Base-by-base conservation (phyloP, 2,797 vertebrate species). In the Taenioides sp. region DNA sequence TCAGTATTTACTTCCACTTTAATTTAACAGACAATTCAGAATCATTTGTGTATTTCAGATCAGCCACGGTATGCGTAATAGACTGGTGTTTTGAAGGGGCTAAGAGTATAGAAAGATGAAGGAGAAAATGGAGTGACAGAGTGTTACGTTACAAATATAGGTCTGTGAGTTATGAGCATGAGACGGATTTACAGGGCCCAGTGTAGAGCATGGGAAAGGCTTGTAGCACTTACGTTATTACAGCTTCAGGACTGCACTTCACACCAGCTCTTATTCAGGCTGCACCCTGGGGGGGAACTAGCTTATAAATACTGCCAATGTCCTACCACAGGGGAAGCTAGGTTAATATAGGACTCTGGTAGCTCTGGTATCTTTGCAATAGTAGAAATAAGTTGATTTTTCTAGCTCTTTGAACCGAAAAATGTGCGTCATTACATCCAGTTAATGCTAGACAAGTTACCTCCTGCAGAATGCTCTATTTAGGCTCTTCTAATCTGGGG, bases 101-200 rank as follows among this genome's bases (percentile, higher is more conserved):
- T 50, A 55, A 28, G 22, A 64, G 37, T 16, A 61, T 57, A 66
- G 18, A 34, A 28, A 28, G 60, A 37, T 62, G 60, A 63, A 23
- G 28, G 67, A 34, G 60, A 64, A 22, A 63, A 65, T 34, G 60
- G 60, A 70, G 73, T 62, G 63, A 60, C 72, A 63, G 67, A 73
- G 62, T 61, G 34, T 68, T 77, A 68, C 65, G 60, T 65, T 67
- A 50, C 71, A 74, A 68, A 70, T 69, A 79, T 68, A 81, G 71
- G 82, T 79, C 69, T 74, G 70, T 65, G 78, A 83, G 66, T 82
- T 79, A 80, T 72, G 71, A 71, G 55, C 67, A 66, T 66, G 72
- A 69, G 68, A 83, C 73, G 49, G 77, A 77, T 74, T 78, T 70
- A 79, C 47, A 74, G 66, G 65, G 57, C 69, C 64, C 52, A 69